Base-by-base conservation (phyloP, 2,888 invertebrate genomes). In the Hirtodrosophila histrioides region DNA sequence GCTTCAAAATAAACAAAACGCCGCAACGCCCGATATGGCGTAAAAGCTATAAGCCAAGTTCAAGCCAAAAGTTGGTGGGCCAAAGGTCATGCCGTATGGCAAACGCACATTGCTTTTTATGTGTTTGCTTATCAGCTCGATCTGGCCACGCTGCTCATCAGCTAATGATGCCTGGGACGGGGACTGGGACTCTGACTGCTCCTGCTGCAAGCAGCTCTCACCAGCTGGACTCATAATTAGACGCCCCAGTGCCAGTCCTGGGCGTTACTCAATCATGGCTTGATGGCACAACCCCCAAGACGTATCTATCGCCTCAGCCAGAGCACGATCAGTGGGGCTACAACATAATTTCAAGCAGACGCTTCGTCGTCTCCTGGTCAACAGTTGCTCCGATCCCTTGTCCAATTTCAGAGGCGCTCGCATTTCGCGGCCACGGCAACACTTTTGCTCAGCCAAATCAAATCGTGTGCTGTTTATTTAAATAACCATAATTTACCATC, bases 1-100 rank as follows among this genome's bases (percentile, higher is more conserved):
- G 91, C 89, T 88, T 90, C 86, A 92, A 92, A 92, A 92, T 92
- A 91, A 92, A 92, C 92, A 92, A 92, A 91, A 90, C 89, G 88
- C 89, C 88, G 90, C 84, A 80, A 80, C 86, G 83, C 76, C 75
- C 69, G 67, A 58, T 40, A 48, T 50, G 27, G 41, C 27, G 27
- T 3, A 36, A 12, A 44, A 49, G 31, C 61, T 31, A 43, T 40
- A 41, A 27, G 23, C 8, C 44, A 17, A 3, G 55, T 39, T 55
- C 46, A 43, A 60, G 46, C 27, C 63, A 44, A 36, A 24, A 51
- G 49, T 23, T 29, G 17, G 17, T 23, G 7, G 60, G 33, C n/a
- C 51, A 71, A 57, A 75, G 73, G 62, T 66, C 65, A 73, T 56
- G 56, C 43, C 58, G 58, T 57, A 49, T 49, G 45, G 41, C 63